These are phyloP conservation scores for Torymus aiolomorphi DNA, from an alignment of 2,888 invertebrate genomes.

Conservation along the genomic window DNA sequence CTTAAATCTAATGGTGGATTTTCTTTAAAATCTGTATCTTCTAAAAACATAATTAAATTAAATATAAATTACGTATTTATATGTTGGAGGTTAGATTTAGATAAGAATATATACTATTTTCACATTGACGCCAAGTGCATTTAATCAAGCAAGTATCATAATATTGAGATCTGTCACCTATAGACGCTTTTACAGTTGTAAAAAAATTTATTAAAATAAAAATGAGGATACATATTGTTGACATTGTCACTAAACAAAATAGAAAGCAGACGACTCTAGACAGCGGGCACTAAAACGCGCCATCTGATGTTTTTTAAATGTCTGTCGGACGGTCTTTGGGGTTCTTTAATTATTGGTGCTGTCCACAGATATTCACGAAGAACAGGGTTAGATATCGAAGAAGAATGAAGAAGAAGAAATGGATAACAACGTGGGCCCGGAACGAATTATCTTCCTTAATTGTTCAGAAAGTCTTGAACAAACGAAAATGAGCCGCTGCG, in stretches of 20 bases:
- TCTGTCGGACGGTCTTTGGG: too few relatives aligned
- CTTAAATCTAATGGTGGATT: conserved; percentile 65
- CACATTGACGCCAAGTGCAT: conserved; percentile 77
- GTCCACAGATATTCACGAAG: too few relatives aligned
- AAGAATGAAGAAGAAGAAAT: too few relatives aligned
- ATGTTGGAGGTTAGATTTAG: conserved; percentile 43
- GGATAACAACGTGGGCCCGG: too few relatives aligned
- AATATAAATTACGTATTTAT: conserved; percentile 7
- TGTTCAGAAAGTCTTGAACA: too few relatives aligned
- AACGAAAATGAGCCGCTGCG: too few relatives aligned
- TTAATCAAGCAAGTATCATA: conserved; percentile 78
- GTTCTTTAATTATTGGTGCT: too few relatives aligned
- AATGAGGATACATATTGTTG: conserved; percentile 44
- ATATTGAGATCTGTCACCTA: conserved; percentile 79
- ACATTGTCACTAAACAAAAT: conserved; percentile 46
- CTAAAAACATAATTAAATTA: conserved; percentile 18
- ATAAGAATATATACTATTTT: conserved; percentile 74
- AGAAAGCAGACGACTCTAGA: conserved; percentile 51
- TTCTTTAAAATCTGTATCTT: conserved; percentile 67
- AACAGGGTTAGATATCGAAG: too few relatives aligned
- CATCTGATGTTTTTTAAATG: background rate
- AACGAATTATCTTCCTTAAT: too few relatives aligned
- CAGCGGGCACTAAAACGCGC: conserved; percentile 7
- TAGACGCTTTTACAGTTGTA: conserved; percentile 62
- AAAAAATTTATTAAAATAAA: conserved; percentile 40